phyloP scores from a whole-genome alignment of 2,797 vertebrate genomes.

The Graptemys geographica region DNA sequence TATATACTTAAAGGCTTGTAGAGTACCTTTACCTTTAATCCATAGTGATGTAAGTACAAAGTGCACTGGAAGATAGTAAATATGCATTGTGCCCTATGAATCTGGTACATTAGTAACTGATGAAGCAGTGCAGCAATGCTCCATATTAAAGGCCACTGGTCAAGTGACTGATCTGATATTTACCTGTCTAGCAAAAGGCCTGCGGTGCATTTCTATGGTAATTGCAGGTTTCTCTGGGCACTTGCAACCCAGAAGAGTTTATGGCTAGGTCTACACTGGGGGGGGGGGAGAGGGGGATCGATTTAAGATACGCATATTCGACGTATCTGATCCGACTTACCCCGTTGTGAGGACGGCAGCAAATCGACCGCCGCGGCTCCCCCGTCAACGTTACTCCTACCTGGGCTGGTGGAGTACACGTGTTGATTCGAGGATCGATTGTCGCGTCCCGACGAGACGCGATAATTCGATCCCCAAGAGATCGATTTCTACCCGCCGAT shows the following conservation, averaged over 20 bases:
- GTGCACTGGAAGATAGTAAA: neutral
- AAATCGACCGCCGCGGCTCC: no score
- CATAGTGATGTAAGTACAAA: neutral
- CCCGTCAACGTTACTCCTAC: no score
- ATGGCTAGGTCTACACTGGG: no score
- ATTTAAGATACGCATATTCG: no score
- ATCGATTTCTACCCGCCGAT: no score
- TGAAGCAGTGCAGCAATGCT: neutral
- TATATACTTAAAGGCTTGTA: neutral
- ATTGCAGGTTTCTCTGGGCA: neutral
- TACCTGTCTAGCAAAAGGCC: conserved; percentile 8
- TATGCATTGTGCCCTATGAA: neutral
- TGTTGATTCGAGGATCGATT: no score
- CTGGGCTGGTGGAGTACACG: no score
- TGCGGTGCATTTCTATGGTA: neutral
- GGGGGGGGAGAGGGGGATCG: no score
- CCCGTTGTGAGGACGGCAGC: no score
- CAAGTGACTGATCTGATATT: accelerated
- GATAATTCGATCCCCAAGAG: no score
- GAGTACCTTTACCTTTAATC: neutral
- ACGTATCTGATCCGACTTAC: no score
- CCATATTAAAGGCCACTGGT: neutral
- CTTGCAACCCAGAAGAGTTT: neutral
- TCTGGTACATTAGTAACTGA: neutral
- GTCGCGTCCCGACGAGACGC: no score